phyloP scores from a whole-genome alignment of 2,888 invertebrate species.

The Cataglyphis rosenhaueri region DNA sequence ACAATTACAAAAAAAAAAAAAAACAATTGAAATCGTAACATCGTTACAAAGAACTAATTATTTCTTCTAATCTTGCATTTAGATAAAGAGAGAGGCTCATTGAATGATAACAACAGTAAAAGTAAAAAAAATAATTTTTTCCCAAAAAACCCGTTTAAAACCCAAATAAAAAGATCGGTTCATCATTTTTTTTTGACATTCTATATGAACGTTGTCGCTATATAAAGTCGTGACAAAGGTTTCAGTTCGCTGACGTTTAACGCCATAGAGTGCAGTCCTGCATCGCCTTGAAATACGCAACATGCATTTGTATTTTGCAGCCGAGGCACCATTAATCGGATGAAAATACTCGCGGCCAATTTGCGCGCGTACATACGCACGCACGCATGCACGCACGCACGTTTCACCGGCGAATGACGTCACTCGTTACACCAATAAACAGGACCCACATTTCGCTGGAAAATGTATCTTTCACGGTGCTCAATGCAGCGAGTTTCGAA shows the following conservation, averaged over 20 bases:
- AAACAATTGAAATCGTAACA: neutral
- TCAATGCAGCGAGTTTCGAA: neutral
- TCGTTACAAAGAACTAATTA: neutral
- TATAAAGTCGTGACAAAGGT: constrained; percentile 22
- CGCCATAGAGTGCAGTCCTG: neutral
- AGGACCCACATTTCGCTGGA: constrained; percentile 74
- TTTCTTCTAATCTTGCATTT: neutral
- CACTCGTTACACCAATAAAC: constrained; percentile 75
- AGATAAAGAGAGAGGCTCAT: neutral
- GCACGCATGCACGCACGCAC: constrained; percentile 55
- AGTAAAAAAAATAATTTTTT: neutral
- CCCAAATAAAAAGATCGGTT: neutral
- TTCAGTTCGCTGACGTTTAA: constrained; percentile 47
- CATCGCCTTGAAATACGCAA: constrained; percentile 39
- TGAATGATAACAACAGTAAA: neutral
- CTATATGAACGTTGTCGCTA: neutral
- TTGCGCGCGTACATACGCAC: constrained; percentile 50
- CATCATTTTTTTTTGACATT: constrained; percentile 14
- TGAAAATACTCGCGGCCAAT: constrained; percentile 71
- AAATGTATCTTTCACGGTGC: constrained; percentile 46
- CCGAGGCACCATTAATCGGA: constrained; percentile 68
- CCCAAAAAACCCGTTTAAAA: neutral
- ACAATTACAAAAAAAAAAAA: neutral
- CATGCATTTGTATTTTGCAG: constrained; percentile 48
- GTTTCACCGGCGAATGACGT: constrained; percentile 68